phyloP scores from a whole-genome alignment of 2,113 vertebrate genomes.

The Pachycephala philippinensis region DNA sequence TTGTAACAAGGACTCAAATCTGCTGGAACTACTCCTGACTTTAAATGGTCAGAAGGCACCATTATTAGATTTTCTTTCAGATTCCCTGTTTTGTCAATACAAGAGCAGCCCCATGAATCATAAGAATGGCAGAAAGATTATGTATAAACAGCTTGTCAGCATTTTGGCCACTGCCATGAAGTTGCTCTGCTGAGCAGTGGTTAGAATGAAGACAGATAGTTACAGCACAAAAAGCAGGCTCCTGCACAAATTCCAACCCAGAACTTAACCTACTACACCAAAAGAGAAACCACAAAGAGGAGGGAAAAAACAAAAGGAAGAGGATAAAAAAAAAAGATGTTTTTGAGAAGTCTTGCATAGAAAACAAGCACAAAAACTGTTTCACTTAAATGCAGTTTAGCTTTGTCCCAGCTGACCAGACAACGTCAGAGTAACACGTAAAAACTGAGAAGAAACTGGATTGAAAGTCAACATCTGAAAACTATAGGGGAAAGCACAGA shows the following conservation, averaged over 20 bases:
- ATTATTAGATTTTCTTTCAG: background rate
- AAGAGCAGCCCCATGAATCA: background rate
- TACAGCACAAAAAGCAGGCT: background rate
- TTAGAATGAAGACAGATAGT: background rate
- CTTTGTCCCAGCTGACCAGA: background rate
- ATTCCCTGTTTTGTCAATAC: background rate
- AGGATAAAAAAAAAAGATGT: too few relatives aligned
- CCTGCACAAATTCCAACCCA: background rate
- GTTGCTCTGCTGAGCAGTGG: background rate
- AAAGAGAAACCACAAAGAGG: background rate
- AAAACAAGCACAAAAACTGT: background rate
- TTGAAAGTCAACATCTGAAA: slow-evolving; percentile 26
- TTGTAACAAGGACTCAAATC: background rate
- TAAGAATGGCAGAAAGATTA: background rate
- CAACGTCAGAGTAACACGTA: background rate
- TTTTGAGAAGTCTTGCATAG: background rate
- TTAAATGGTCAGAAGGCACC: background rate
- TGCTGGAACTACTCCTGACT: background rate
- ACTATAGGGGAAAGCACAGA: background rate
- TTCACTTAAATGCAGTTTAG: background rate
- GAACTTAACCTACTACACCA: background rate
- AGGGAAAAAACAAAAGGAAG: background rate
- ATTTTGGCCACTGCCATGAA: background rate
- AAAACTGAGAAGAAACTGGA: slow-evolving; percentile 1
- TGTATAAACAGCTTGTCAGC: background rate